Conservation (phyloP, 2,113 vertebrate genomes). For the Melozone crissalis region DNA sequence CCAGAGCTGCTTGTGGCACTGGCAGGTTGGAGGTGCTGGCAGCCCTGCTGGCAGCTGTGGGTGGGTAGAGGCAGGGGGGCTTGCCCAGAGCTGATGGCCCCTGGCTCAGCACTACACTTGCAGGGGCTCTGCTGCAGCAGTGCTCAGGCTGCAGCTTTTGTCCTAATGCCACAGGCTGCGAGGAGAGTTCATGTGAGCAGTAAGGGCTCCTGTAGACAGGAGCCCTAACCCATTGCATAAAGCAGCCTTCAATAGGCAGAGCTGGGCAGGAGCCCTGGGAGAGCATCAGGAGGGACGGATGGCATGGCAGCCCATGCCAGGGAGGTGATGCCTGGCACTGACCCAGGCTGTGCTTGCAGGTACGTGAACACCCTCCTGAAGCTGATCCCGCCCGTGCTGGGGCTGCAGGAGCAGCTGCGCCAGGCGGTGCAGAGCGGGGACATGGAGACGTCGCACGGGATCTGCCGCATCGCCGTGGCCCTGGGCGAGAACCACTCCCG, state of each 20-base stretch:
- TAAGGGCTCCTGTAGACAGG: background rate
- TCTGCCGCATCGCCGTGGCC: slow-evolving; percentile 94
- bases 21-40: background rate
- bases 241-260: background rate
- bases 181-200: background rate
- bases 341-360: slow-evolving; percentile 72
- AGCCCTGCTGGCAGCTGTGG: background rate
- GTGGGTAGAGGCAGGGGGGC: background rate
- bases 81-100: background rate
- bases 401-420: slow-evolving; percentile 93
- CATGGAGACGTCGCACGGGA: slow-evolving; percentile 97
- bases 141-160: background rate
- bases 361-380: slow-evolving; percentile 97
- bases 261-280: background rate
- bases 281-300: background rate
- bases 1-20: background rate
- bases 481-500: slow-evolving; percentile 96
- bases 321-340: background rate
- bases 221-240: background rate
- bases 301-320: background rate
- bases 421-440: slow-evolving; percentile 95
- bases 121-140: rapidly evolving
- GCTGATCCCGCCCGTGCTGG: slow-evolving; percentile 91
- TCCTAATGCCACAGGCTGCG: background rate
- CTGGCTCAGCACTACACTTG: background rate